Evolutionary conservation across 2,797 vertebrate genomes (phyloP).

Genomic region (Erethizon dorsatum): DNA sequence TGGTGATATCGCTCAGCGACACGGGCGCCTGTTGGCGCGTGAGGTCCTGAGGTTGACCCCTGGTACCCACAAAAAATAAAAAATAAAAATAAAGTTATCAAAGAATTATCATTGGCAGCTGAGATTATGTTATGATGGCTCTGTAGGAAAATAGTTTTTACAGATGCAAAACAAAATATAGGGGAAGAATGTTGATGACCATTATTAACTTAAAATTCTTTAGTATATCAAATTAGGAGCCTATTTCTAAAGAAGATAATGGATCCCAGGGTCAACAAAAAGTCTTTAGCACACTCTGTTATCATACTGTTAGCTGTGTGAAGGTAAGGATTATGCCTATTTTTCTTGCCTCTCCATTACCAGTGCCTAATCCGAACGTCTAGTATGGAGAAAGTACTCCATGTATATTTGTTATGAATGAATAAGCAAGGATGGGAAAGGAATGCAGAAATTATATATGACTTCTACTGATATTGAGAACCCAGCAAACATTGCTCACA

Average conservation of each 20-base stretch:
- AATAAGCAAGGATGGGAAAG: not conserved
- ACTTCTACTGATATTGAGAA: not conserved
- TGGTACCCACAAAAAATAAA: too few relatives aligned
- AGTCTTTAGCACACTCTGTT: not conserved
- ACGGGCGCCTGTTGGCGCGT: too few relatives aligned
- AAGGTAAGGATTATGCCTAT: not conserved
- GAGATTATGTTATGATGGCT: conserved; percentile 12
- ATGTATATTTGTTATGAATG: not conserved
- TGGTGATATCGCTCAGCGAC: too few relatives aligned
- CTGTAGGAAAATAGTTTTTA: conserved; percentile 15
- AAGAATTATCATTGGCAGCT: not conserved
- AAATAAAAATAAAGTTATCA: not conserved
- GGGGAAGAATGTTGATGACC: not conserved
- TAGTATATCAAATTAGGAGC: not conserved
- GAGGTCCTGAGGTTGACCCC: too few relatives aligned
- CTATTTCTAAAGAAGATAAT: not conserved
- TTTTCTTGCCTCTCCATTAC: not conserved
- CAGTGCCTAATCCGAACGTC: not conserved
- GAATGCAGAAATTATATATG: not conserved
- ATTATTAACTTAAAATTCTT: not conserved
- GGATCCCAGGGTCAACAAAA: not conserved
- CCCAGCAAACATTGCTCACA: not conserved
- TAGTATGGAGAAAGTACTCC: not conserved
- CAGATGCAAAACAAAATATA: conserved; percentile 21
- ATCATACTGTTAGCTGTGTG: not conserved